phyloP scores from a whole-genome alignment of 2,888 invertebrate species.

The Caenorhabditis angaria region DNA sequence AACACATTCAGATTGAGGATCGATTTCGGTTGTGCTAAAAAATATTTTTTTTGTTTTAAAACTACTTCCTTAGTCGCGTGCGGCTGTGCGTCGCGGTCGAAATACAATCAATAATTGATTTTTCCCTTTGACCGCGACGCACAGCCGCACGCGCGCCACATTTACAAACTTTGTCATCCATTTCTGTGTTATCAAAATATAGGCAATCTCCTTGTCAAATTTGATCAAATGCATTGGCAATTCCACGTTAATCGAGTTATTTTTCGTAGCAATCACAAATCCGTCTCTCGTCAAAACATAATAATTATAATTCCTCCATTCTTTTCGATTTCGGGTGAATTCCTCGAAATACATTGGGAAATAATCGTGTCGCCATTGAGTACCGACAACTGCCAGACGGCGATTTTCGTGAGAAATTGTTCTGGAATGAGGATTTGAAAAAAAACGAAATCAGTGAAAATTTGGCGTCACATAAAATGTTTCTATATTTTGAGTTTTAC shows the following conservation, averaged over 20 bases:
- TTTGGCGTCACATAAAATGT: too few species aligned
- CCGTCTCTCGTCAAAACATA: slow-evolving; percentile 52
- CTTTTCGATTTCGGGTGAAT: slow-evolving; percentile 34
- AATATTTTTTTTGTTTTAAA: neutral
- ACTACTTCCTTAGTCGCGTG: neutral
- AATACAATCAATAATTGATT: neutral
- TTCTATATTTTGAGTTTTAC: too few species aligned
- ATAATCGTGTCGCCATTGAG: slow-evolving; percentile 57
- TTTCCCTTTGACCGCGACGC: slow-evolving; percentile 9
- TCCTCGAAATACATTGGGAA: slow-evolving; percentile 54
- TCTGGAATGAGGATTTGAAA: slow-evolving; percentile 12
- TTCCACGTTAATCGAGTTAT: too few species aligned
- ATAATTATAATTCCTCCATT: slow-evolving; percentile 45
- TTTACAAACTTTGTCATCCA: too few species aligned
- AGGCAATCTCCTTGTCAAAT: too few species aligned
- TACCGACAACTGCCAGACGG: slow-evolving; percentile 57
- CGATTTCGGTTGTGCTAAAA: slow-evolving; percentile 37
- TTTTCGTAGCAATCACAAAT: slow-evolving; percentile 51
- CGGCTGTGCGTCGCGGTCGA: neutral
- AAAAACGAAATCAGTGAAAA: slow-evolving; percentile 1
- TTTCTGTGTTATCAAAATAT: too few species aligned
- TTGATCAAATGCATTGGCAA: too few species aligned
- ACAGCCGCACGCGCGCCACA: too few species aligned
- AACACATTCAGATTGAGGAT: slow-evolving; percentile 58
- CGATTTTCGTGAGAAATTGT: slow-evolving; percentile 36